Conservation (phyloP, 2,888 invertebrate species). For the Nebria brevicollis region DNA sequence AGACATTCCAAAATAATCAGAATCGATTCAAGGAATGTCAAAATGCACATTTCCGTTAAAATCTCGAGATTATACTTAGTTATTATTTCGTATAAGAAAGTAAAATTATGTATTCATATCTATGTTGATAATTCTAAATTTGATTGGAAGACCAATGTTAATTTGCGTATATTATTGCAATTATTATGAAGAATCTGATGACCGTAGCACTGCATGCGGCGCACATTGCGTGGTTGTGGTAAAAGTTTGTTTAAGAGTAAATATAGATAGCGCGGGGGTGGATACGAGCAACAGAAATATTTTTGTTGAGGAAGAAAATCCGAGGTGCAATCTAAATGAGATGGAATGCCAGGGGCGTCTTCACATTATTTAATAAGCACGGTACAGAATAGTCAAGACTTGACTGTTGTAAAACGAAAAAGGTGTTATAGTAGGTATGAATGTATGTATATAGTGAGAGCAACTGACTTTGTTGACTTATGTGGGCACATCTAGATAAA, state of each 20-base stretch:
- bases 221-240: background rate
- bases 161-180: too few species aligned
- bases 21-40: too few species aligned
- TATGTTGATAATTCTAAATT: too few species aligned
- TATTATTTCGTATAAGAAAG: too few species aligned
- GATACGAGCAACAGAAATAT: background rate
- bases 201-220: too few species aligned
- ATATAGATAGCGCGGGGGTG: background rate
- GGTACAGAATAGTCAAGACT: background rate
- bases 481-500: slow-evolving; percentile 41
- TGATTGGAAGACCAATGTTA: too few species aligned
- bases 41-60: too few species aligned
- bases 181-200: too few species aligned
- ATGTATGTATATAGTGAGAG: background rate
- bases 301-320: slow-evolving; percentile 8
- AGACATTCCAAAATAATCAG: too few species aligned
- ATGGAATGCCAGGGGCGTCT: slow-evolving; percentile 49
- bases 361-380: slow-evolving; percentile 39
- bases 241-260: background rate
- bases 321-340: slow-evolving; percentile 50
- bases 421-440: slow-evolving; percentile 2
- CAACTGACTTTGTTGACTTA: slow-evolving; percentile 18
- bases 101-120: too few species aligned
- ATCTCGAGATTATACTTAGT: too few species aligned
- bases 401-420: background rate